phyloP scores from a whole-genome alignment of 1,140 invertebrate genomes.

The Drosophila miranda region DNA sequence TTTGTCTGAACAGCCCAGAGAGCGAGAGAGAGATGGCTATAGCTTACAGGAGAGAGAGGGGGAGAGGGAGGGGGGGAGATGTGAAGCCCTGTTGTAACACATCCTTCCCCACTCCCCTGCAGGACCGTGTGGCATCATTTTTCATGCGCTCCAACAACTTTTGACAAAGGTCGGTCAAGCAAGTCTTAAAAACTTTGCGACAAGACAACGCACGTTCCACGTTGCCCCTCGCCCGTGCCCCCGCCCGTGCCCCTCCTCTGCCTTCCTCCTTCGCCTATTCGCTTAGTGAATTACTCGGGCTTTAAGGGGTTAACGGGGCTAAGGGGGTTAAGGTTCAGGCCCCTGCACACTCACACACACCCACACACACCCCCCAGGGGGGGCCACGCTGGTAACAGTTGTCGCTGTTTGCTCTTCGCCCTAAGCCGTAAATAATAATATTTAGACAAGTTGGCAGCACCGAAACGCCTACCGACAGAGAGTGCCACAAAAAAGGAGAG shows the following conservation, averaged over 20 bases:
- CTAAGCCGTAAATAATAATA: constrained; percentile 81
- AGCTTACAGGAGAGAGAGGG: constrained; percentile 12
- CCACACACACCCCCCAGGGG: constrained; percentile 1
- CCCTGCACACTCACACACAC: background rate
- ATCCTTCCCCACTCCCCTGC: too few relatives aligned
- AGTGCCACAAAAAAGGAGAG: background rate
- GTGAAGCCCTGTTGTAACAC: background rate
- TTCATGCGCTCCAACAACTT: constrained; percentile 79
- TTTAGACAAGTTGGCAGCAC: constrained; percentile 61
- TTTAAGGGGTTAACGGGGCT: constrained; percentile 80
- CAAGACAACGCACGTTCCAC: constrained; percentile 76
- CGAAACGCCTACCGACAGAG: constrained; percentile 15
- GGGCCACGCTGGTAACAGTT: constrained; percentile 67
- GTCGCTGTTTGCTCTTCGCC: constrained; percentile 69
- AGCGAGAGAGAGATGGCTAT: constrained; percentile 27
- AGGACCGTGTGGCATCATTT: constrained; percentile 66
- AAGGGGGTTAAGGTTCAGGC: constrained; percentile 76
- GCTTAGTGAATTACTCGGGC: constrained; percentile 77
- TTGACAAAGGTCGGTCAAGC: constrained; percentile 80
- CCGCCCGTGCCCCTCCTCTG: background rate
- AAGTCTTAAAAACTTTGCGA: constrained; percentile 80
- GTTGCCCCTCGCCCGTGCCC: background rate
- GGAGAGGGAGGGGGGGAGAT: background rate
- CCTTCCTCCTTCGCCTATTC: constrained; percentile 37
- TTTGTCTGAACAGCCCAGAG: constrained; percentile 56